Conservation (phyloP, 2,888 invertebrate species). For the Apodemia hepburni region DNA sequence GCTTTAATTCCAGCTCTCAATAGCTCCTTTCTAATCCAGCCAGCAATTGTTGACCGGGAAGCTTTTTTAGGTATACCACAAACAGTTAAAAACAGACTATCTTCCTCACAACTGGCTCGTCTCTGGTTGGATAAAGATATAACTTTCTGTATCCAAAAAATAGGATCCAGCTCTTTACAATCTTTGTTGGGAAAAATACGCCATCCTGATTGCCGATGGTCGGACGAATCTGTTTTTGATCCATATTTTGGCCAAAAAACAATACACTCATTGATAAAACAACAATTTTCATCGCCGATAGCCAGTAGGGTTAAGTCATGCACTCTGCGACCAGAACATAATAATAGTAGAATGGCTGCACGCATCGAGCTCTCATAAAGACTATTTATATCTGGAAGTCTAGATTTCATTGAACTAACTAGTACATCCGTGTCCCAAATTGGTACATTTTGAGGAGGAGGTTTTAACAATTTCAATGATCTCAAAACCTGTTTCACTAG, state of each 20-base stretch:
- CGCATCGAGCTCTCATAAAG: neutral
- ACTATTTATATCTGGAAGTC: neutral
- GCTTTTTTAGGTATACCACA: neutral
- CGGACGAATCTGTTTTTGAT: conserved; percentile 13
- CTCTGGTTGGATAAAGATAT: neutral
- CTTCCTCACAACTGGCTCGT: neutral
- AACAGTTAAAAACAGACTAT: neutral
- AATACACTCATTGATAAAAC: neutral
- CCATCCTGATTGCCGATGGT: conserved; percentile 16
- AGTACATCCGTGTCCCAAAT: conserved; percentile 15
- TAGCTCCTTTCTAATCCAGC: neutral
- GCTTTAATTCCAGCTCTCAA: conserved; percentile 7
- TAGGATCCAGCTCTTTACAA: neutral
- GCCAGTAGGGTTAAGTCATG: conserved; percentile 15
- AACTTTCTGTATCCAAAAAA: conserved; percentile 8
- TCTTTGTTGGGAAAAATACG: conserved; percentile 1
- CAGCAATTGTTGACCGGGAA: conserved; percentile 6
- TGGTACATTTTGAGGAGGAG: neutral
- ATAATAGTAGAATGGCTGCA: conserved; percentile 3
- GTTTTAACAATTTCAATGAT: conserved; percentile 13
- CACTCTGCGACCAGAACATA: conserved; percentile 19
- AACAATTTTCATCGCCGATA: conserved; percentile 8
- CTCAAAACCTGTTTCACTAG: conserved; percentile 16
- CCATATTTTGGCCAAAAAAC: conserved; percentile 20
- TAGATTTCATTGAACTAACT: neutral